A percentile compares a stretch with the other conserved stretches of the same genome.
phyloP scores from a whole-genome alignment of 2,113 vertebrate genomes.

The Lepidiolamprologus cunningtoni region DNA sequence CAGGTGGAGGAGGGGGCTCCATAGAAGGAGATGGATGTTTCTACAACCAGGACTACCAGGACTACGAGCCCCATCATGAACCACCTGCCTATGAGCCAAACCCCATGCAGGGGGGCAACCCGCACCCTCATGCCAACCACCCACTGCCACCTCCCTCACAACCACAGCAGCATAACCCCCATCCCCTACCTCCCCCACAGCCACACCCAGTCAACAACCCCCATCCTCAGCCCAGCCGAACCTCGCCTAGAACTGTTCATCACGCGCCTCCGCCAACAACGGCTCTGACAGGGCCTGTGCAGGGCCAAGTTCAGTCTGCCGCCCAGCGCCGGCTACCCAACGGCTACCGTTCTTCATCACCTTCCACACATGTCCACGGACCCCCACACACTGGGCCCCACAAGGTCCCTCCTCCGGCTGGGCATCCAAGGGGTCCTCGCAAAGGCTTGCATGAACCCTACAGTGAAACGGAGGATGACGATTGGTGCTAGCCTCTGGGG shows the following conservation, averaged over 20 bases:
- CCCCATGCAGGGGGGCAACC: conserved; percentile 63
- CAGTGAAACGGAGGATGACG: conserved; percentile 84
- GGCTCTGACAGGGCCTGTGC: conserved; percentile 51
- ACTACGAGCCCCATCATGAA: conserved; percentile 66
- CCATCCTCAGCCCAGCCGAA: conserved; percentile 59
- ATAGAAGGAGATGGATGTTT: conserved; percentile 73
- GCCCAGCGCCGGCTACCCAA: conserved; percentile 80
- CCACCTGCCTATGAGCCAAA: conserved; percentile 70
- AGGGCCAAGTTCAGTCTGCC: conserved; percentile 57
- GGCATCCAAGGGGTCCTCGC: conserved; percentile 70
- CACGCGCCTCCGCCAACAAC: conserved; percentile 55
- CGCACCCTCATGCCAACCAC: conserved; percentile 57
- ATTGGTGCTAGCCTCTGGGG: conserved; percentile 87
- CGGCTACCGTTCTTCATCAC: conserved; percentile 81
- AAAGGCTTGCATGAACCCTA: conserved; percentile 85
- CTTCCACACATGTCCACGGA: conserved; percentile 73
- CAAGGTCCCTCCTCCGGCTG: conserved; percentile 65
- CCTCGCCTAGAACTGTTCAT: conserved; percentile 80
- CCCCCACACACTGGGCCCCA: conserved; percentile 67
- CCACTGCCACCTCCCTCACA: conserved; percentile 56
- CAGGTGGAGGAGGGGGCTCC: conserved; percentile 47
- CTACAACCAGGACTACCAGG: conserved; percentile 72
- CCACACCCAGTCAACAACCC: conserved; percentile 58
- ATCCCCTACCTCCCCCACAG: conserved; percentile 51
- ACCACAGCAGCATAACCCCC: conserved; percentile 62